Base-by-base conservation (phyloP, 1,140 invertebrate genomes). In the Hormaphis cornu region DNA sequence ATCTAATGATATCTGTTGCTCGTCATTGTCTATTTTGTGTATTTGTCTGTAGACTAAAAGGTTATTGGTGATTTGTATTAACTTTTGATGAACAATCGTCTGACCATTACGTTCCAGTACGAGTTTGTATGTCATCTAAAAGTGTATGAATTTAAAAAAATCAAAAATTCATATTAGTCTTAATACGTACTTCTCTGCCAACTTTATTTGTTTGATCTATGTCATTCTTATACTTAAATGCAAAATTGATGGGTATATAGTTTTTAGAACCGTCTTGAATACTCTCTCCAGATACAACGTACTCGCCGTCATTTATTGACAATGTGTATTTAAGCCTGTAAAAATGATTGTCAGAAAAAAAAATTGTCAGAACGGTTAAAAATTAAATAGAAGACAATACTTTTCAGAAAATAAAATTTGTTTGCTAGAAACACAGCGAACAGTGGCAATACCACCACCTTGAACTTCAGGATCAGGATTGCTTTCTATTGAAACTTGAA, bases 101-200 rank as follows among this genome's bases (percentile, higher is more conserved):
- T 26, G 20, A 9, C 16, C 16, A 58, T 58, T 40, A 12, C 40
- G 20, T 26, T n/a, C 14, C 20, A 58, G n/a, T 40, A 1, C 12
- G 26, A 58, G 9, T 24, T 22, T 40, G 6, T 58, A 58, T 3
- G 6, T 8, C 1, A 50, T 22, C 44, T 66, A 24, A 2, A 44
- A 61, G 1, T 14, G 7, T 46, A 61, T 46, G 18, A 10, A 6
- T 61, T 20, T 28, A 61, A 42, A 12, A 14, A 30, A 44, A 46
- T 46, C 35, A 7, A 33, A 33, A 8, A 54, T n/a, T 22, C n/a
- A 9, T 42, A 4, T 6, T 12, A 22, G 9, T 54, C 3, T 20
- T 54, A 1, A 10, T 48, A 46, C 30, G 50, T 48, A 66, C 61
- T 35, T 66, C 28, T 66, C 16, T 66, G 2, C 61, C 61, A 48